Evolutionary conservation across 2,113 vertebrate genomes (phyloP), one percentile per base, ranked within the genome.

Genomic region (Salvelinus fontinalis): DNA sequence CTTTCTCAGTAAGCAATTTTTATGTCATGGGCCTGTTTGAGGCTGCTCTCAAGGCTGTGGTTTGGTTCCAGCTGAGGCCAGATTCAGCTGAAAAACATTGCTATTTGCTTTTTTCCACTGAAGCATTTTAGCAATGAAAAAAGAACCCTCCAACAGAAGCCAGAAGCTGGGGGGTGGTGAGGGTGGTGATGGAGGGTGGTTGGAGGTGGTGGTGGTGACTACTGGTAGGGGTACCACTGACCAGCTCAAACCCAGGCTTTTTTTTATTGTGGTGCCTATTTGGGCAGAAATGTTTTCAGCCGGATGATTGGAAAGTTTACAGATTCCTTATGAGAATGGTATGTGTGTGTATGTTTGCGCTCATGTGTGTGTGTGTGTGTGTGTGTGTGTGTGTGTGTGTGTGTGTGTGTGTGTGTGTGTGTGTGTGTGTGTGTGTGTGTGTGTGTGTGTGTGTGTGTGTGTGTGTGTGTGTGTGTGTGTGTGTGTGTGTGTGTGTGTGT

Each of bases 11-110:
- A 67, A 79, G 78, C 66, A 54, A 51, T 54, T 81, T 92, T 91
- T 85, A 85, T 88, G 90, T 90, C 83, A 87, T 62, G 84, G 86
- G 89, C 82, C 89, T 84, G 79, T 70, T 87, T 88, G 79, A 90
- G 91, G 89, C 81, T 84, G 84, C 87, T 90, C 90, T 93, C 91
- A 93, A 93, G 90, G 91, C 82, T 93, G 91, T 90, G 92, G 92
- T 93, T 91, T 85, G 39, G 86, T 92, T 91, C 90, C 85, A 86
- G 90, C 89, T 75, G 75, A 90, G 87, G 87, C 91, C 87, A 84
- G 87, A 85, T 93, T 91, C 83, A 83, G 83, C 86, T 90, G 87
- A 91, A 44, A 92, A 93, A 90, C 89, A 90, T 85, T 85, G 87
- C 85, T 86, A 87, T 93, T 92, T 48, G 83, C 76, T 86, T 91